phyloP scores from a whole-genome alignment of 2,888 invertebrate species.

The Sesia bembeciformis region DNA sequence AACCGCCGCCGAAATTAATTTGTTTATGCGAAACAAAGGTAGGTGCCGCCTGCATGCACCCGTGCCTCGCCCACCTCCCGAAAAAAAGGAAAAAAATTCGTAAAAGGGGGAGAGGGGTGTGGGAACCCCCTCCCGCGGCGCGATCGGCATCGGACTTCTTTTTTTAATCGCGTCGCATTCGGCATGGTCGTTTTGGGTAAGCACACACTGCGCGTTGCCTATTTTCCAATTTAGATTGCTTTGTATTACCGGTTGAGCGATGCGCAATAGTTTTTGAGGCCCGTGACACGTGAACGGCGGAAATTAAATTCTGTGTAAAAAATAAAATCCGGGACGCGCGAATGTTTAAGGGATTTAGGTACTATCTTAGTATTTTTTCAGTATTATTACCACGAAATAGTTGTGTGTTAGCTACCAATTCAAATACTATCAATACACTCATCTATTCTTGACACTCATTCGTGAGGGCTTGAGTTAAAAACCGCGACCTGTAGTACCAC shows the following conservation, averaged over 20 bases:
- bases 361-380: too few species aligned
- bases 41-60: slow-evolving; percentile 70
- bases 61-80: slow-evolving; percentile 66
- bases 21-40: slow-evolving; percentile 75
- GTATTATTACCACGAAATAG: too few species aligned
- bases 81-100: slow-evolving; percentile 60
- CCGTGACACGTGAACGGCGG: slow-evolving; percentile 61
- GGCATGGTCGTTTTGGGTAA: slow-evolving; percentile 71
- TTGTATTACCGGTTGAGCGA: slow-evolving; percentile 73
- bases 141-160: slow-evolving; percentile 74
- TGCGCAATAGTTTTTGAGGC: slow-evolving; percentile 72
- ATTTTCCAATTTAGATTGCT: slow-evolving; percentile 75
- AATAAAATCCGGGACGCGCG: background rate
- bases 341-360: background rate
- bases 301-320: slow-evolving; percentile 44
- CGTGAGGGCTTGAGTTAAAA: too few species aligned
- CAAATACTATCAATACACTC: too few species aligned
- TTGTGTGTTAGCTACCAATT: too few species aligned
- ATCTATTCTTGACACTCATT: too few species aligned
- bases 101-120: slow-evolving; percentile 41
- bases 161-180: slow-evolving; percentile 74
- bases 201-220: slow-evolving; percentile 73
- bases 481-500: too few species aligned
- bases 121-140: slow-evolving; percentile 56
- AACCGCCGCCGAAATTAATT: slow-evolving; percentile 73